Evolutionary conservation across 2,888 invertebrate genomes (phyloP).

Genomic region (Thecocarcelia acutangulata): DNA sequence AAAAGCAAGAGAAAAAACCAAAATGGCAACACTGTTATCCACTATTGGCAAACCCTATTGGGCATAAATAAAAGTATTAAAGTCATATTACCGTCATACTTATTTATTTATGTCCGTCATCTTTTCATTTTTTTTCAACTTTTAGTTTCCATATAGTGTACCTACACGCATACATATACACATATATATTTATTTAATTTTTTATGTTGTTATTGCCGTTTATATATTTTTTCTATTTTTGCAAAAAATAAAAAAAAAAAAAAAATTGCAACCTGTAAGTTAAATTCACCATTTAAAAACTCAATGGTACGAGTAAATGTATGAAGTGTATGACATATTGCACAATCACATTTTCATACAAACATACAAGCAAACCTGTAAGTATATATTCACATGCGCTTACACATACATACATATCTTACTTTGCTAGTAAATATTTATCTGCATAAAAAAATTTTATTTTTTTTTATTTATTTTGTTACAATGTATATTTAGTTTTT

Average conservation of each 20-base stretch:
- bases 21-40: too few relatives aligned
- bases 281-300: slow-evolving; percentile 28
- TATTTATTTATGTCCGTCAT: slow-evolving; percentile 45
- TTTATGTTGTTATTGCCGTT: slow-evolving; percentile 8
- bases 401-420: background rate
- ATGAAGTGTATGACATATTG: slow-evolving; percentile 27
- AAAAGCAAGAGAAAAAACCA: too few relatives aligned
- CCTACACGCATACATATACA: background rate
- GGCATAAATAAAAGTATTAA: slow-evolving; percentile 35
- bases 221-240: slow-evolving; percentile 1
- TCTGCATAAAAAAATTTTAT: background rate
- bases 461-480: slow-evolving; percentile 34
- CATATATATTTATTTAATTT: background rate
- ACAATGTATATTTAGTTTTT: slow-evolving; percentile 9
- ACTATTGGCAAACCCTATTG: slow-evolving; percentile 5
- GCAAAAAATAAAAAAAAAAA: background rate
- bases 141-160: slow-evolving; percentile 19
- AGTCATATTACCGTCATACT: slow-evolving; percentile 57
- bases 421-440: slow-evolving; percentile 2
- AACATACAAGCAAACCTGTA: slow-evolving; percentile 5
- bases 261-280: slow-evolving; percentile 48
- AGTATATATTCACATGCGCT: background rate
- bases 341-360: slow-evolving; percentile 32
- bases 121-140: slow-evolving; percentile 38
- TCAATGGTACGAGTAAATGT: slow-evolving; percentile 29